These are phyloP conservation scores for Dicerorhinus sumatrensis DNA, from an alignment of 2,113 vertebrate genomes.

Conservation along the genomic window DNA sequence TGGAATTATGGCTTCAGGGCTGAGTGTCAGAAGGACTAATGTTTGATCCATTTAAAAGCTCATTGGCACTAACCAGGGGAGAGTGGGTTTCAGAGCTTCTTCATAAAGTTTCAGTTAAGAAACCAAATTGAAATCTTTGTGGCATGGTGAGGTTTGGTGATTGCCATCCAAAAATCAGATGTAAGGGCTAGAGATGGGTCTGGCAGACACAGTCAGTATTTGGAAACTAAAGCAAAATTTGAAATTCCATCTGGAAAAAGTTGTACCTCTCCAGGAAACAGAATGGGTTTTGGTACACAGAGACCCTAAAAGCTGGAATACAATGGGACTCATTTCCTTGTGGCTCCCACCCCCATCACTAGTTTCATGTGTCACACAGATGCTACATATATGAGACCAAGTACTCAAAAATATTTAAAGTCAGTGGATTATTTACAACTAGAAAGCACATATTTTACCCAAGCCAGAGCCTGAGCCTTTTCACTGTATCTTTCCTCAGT, in stretches of 20 bases:
- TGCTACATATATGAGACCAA: slow-evolving; percentile 34
- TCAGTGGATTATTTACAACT: not conserved
- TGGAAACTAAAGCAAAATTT: not conserved
- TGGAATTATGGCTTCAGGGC: not conserved
- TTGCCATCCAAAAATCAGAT: slow-evolving; percentile 27
- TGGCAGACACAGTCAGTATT: not conserved
- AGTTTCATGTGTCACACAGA: slow-evolving; percentile 24
- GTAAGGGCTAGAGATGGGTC: not conserved
- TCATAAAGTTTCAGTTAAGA: slow-evolving; percentile 36
- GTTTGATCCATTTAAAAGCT: not conserved
- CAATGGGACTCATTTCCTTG: slow-evolving; percentile 24
- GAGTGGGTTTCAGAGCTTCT: not conserved
- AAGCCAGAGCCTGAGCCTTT: not conserved
- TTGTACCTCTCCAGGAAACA: slow-evolving; percentile 12
- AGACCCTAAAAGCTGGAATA: slow-evolving; percentile 7
- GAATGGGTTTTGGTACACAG: not conserved
- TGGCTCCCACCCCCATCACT: not conserved
- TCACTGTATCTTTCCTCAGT: not conserved
- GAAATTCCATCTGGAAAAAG: slow-evolving; percentile 60
- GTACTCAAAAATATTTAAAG: slow-evolving; percentile 5
- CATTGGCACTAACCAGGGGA: not conserved
- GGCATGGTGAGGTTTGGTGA: not conserved
- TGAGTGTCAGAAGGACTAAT: not conserved
- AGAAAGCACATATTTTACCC: not conserved
- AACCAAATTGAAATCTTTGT: not conserved